Conservation (phyloP, 2,888 invertebrate species). For the Ceriagrion tenellum region DNA sequence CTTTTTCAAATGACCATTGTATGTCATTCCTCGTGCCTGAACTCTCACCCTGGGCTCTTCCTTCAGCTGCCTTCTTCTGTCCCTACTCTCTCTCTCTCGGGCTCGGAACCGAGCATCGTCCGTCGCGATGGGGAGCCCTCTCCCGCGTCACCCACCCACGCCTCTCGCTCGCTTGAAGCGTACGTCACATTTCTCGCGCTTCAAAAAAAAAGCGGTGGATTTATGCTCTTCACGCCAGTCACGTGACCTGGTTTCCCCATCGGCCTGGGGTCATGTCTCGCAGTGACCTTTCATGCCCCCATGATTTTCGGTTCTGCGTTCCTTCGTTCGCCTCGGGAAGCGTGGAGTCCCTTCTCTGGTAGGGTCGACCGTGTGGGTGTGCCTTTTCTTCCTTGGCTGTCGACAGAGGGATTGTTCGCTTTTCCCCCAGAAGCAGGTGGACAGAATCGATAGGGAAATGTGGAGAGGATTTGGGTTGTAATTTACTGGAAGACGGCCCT, state of each 20-base stretch:
- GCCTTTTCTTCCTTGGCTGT: background rate
- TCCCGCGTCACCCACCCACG: background rate
- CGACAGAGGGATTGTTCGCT: background rate
- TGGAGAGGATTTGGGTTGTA: background rate
- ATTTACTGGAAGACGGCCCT: background rate
- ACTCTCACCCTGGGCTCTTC: background rate
- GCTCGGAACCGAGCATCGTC: background rate
- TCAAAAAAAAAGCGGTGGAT: background rate
- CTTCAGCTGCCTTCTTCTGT: constrained; percentile 12
- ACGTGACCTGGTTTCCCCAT: constrained; percentile 22
- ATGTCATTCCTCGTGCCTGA: background rate
- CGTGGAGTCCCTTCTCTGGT: background rate
- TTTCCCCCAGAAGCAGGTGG: background rate
- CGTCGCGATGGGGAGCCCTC: background rate
- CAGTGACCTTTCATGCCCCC: background rate
- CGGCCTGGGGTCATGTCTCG: background rate
- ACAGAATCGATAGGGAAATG: background rate
- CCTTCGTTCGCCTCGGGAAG: background rate
- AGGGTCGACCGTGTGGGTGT: background rate
- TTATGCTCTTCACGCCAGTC: constrained; percentile 13
- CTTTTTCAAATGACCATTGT: background rate
- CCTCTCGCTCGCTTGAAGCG: background rate
- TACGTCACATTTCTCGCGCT: background rate
- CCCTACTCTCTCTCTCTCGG: background rate
- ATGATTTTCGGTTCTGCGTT: background rate